Conservation (phyloP, 2,888 invertebrate species). For the Frankliniella intonsa region DNA sequence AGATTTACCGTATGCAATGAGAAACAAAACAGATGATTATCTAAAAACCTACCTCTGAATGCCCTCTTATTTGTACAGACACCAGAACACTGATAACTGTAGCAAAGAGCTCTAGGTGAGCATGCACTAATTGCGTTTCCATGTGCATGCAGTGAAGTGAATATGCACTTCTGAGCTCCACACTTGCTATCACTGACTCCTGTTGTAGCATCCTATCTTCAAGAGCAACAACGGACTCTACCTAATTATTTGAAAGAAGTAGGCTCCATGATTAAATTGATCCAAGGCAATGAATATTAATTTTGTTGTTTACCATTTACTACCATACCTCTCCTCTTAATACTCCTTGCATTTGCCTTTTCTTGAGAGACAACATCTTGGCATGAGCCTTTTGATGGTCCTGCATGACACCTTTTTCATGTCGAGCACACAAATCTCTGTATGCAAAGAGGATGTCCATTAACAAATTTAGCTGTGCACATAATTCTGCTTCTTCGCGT, state of each 20-base stretch:
- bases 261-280: background rate
- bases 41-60: slow-evolving; percentile 51
- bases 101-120: slow-evolving; percentile 57
- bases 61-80: slow-evolving; percentile 52
- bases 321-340: slow-evolving; percentile 56
- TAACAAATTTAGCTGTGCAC: slow-evolving; percentile 53
- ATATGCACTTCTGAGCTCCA: slow-evolving; percentile 57
- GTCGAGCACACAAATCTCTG: slow-evolving; percentile 56
- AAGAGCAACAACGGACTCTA: slow-evolving; percentile 57
- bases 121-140: slow-evolving; percentile 59
- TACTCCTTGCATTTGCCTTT: slow-evolving; percentile 59
- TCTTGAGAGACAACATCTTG: slow-evolving; percentile 58
- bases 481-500: slow-evolving; percentile 53
- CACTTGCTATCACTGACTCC: slow-evolving; percentile 58
- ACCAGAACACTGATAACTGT: slow-evolving; percentile 56
- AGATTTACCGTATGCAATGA: background rate
- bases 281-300: slow-evolving; percentile 21
- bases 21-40: slow-evolving; percentile 31
- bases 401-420: slow-evolving; percentile 57
- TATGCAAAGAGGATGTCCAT: slow-evolving; percentile 55
- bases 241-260: slow-evolving; percentile 43
- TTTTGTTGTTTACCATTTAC: background rate
- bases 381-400: slow-evolving; percentile 59
- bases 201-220: slow-evolving; percentile 60
- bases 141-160: slow-evolving; percentile 59